Percentiles rank a stretch among this genome's conserved stretches.
These are phyloP conservation scores for Colinus virginianus DNA, from an alignment of 2,113 vertebrate genomes.

Conservation along the genomic window DNA sequence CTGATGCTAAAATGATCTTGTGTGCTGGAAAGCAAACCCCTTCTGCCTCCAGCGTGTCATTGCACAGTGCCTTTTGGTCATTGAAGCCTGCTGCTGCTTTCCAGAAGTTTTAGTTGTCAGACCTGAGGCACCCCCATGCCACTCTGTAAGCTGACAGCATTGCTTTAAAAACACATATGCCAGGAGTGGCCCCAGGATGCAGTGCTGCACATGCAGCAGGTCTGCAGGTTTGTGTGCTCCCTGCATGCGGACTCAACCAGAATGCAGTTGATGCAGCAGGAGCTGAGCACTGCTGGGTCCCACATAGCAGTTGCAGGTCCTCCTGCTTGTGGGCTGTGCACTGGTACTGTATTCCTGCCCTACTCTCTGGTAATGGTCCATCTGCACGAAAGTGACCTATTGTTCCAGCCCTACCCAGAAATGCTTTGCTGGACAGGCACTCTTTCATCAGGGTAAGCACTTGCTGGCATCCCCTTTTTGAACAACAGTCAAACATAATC, in stretches of 20 bases:
- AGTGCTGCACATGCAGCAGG: fast-evolving
- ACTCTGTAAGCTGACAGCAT: background rate
- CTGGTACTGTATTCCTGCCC: background rate
- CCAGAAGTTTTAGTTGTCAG: conserved; percentile 53
- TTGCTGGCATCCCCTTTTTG: fast-evolving
- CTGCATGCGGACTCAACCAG: fast-evolving
- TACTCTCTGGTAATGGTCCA: background rate
- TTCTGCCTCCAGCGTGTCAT: conserved; percentile 54
- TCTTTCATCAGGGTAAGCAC: conserved; percentile 13
- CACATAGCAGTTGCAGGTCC: background rate
- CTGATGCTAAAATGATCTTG: conserved; percentile 50
- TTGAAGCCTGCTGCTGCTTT: conserved; percentile 29
- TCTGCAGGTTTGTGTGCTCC: background rate
- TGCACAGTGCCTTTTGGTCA: background rate
- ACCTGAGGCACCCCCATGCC: background rate
- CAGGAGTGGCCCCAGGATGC: background rate
- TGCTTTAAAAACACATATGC: fast-evolving
- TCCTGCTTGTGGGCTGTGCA: background rate
- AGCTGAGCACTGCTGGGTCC: fast-evolving
- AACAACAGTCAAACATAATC: background rate
- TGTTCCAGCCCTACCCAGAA: background rate
- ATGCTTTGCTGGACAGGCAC: background rate
- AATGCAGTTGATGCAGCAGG: background rate
- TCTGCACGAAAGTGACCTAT: background rate
- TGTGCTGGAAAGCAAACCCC: conserved; percentile 60